Evolutionary conservation across 2,888 invertebrate genomes (phyloP).

Genomic region (Himalopsyche tibetana): DNA sequence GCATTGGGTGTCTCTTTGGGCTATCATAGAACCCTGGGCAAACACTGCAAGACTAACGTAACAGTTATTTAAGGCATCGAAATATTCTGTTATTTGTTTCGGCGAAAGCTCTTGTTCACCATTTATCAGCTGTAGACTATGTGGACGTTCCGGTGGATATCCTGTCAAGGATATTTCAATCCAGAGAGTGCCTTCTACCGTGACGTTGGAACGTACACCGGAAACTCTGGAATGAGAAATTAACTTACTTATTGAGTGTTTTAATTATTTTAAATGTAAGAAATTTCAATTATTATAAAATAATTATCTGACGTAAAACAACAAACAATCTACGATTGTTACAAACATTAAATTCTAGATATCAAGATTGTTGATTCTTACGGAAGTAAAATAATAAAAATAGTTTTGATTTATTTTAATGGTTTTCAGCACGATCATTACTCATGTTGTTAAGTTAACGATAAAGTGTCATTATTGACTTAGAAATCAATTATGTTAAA

Average conservation of each 20-base stretch:
- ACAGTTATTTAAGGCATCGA: constrained; percentile 74
- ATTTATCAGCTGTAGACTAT: constrained; percentile 68
- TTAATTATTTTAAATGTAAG: too few relatives aligned
- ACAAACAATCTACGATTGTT: too few relatives aligned
- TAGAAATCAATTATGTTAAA: too few relatives aligned
- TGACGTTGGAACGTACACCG: constrained; percentile 74
- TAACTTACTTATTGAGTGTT: neutral
- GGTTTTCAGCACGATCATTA: too few relatives aligned
- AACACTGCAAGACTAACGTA: constrained; percentile 79
- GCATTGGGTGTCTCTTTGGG: constrained; percentile 81
- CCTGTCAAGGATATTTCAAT: constrained; percentile 74
- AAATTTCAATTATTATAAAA: too few relatives aligned
- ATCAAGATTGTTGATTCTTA: too few relatives aligned
- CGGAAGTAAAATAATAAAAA: too few relatives aligned
- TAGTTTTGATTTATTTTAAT: too few relatives aligned
- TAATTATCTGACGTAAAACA: too few relatives aligned
- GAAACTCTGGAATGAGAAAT: constrained; percentile 72
- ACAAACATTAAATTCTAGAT: too few relatives aligned
- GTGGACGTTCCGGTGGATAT: constrained; percentile 69
- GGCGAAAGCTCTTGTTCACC: constrained; percentile 70
- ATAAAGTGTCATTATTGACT: too few relatives aligned
- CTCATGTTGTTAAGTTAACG: too few relatives aligned
- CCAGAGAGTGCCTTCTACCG: constrained; percentile 73
- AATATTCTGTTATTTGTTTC: constrained; percentile 70
- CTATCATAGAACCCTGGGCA: constrained; percentile 79